Percentiles rank a stretch among this genome's conserved stretches.
Evolutionary conservation across 2,113 vertebrate species (phyloP).

Genomic region (Glaucidium brasilianum): DNA sequence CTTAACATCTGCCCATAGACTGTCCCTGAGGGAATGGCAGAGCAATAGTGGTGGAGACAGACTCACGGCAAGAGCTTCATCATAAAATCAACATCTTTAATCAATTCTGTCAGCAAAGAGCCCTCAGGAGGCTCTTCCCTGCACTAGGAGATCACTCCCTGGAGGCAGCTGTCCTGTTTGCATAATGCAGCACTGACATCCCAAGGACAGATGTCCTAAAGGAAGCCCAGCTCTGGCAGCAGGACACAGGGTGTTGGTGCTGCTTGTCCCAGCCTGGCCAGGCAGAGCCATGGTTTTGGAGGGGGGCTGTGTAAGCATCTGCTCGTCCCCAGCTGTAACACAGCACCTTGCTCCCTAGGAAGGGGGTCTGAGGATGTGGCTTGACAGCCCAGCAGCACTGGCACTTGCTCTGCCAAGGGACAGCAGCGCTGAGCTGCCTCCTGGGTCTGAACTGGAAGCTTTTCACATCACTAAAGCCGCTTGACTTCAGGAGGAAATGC

Average conservation of each 20-base stretch:
- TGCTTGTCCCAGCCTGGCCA: neutral
- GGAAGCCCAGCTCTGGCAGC: neutral
- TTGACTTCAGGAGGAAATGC: neutral
- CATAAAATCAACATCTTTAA: slow-evolving; percentile 37
- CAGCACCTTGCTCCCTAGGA: neutral
- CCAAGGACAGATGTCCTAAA: slow-evolving; percentile 3
- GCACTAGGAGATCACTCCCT: neutral
- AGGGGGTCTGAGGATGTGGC: neutral
- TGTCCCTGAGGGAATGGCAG: neutral
- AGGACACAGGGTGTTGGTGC: accelerated
- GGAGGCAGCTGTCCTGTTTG: slow-evolving; percentile 13
- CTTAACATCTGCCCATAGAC: neutral
- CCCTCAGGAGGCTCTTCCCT: slow-evolving; percentile 5
- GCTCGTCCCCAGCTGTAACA: neutral
- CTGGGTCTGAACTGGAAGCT: neutral
- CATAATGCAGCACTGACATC: neutral
- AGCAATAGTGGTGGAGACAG: neutral
- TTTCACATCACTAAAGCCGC: neutral
- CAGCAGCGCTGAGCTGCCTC: neutral
- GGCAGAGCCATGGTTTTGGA: neutral
- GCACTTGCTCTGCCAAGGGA: neutral
- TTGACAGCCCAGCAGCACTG: neutral
- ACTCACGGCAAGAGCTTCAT: neutral
- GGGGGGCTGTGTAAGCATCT: neutral
- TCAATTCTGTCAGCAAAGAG: neutral